Evolutionary conservation across 2,797 vertebrate species (phyloP).

Genomic region (Ambastaia sidthimunki): DNA sequence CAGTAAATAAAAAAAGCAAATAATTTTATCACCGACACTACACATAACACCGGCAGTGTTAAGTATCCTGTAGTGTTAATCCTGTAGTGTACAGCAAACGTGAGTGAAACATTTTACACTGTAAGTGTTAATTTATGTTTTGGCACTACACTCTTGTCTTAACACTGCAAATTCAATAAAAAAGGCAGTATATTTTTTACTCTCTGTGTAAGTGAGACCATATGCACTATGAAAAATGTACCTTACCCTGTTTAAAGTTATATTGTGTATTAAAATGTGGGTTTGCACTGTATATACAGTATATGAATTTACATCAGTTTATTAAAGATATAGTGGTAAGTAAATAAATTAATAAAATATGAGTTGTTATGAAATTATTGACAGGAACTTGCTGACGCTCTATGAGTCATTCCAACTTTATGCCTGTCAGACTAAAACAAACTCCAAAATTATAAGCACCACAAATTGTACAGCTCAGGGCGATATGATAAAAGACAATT

Average conservation of each 20-base stretch:
- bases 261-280: no score
- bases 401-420: conserved; percentile 8
- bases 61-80: neutral
- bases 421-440: conserved; percentile 19
- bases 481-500: conserved; percentile 35
- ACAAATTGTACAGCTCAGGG: conserved; percentile 9
- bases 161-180: neutral
- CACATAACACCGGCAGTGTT: neutral
- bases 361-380: neutral
- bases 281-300: neutral
- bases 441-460: conserved; percentile 14
- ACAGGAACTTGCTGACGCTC: neutral
- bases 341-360: neutral
- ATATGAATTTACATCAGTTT: neutral
- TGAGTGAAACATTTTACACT: neutral
- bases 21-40: no score
- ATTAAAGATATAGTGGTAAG: neutral
- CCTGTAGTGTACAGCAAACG: neutral
- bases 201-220: no score
- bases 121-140: neutral
- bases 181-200: no score
- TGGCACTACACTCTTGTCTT: neutral
- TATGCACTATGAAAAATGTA: no score
- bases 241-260: no score
- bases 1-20: no score